Base-by-base conservation (phyloP, 1,140 invertebrate species). In the Drosophila malerkotliana region DNA sequence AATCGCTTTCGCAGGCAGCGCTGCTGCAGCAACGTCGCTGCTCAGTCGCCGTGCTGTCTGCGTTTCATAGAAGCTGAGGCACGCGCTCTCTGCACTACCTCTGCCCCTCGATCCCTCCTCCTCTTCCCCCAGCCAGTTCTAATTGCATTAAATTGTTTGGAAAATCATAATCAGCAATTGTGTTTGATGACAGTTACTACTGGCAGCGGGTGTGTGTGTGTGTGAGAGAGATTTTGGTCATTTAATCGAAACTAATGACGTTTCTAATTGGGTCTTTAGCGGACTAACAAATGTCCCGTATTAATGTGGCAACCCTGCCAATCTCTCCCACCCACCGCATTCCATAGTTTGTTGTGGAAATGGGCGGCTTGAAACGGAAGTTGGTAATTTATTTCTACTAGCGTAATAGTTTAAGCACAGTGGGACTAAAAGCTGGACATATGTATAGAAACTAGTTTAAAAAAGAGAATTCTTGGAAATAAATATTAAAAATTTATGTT, bases 101-200 rank as follows among this genome's bases (percentile, higher is more conserved):
- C n/a, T 76, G 32, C 68, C 63, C 34, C 34, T 6, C 48, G 26
- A 15, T 26, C 41, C 45, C 28, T 4, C 52, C 15, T 51, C 32
- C 37, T n/a, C 49, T 10, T 14, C 12, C 30, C 30, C 30, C 37
- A 49, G 51, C 41, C 44, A 12, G 55, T 64, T 83, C 72, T 88
- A 88, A 88, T 88, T 83, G 83, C 76, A 88, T 88, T 88, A 88
- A 88, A 88, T 88, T 88, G 83, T 88, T 88, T 88, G 83, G 79
- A 88, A 88, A 88, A 88, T 88, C 76, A 88, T 88, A 88, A 88
- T 83, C 84, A 67, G 76, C 83, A 88, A 88, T 87, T 79, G 84
- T 72, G 66, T 88, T 88, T 88, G 79, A 88, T 81, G 79, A 88
- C 79, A 83, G 79, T 77, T 88, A 64, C 68, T 68, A 53, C 32